Percentiles rank a stretch among this genome's conserved stretches.
phyloP scores from a whole-genome alignment of 2,113 vertebrate genomes.

The Campylorhamphus procurvoides region DNA sequence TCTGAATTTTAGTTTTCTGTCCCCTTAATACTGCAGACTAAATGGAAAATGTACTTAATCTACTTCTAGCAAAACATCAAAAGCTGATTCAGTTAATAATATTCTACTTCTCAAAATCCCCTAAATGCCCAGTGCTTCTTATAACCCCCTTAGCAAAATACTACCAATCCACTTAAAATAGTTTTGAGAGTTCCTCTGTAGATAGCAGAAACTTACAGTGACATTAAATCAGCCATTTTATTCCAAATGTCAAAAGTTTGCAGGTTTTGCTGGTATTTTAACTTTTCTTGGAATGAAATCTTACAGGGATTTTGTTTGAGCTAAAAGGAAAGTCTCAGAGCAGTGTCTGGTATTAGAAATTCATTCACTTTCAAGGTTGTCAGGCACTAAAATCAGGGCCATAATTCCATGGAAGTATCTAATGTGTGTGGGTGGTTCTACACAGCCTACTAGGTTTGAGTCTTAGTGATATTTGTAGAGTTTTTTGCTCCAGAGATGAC shows the following conservation, averaged over 20 bases:
- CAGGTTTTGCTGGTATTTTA: conserved; percentile 10
- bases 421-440: background rate
- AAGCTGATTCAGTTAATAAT: conserved; percentile 40
- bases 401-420: conserved; percentile 1
- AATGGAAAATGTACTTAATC: background rate
- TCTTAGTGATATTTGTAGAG: background rate
- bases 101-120: conserved; percentile 8
- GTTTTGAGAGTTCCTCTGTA: conserved; percentile 51
- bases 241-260: background rate
- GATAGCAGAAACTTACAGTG: background rate
- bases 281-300: background rate
- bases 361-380: background rate
- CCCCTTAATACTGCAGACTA: background rate
- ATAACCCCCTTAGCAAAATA: background rate
- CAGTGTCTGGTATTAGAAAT: background rate
- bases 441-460: background rate
- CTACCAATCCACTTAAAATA: conserved; percentile 16
- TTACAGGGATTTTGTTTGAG: background rate
- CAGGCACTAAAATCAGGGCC: background rate
- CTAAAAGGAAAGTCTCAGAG: background rate
- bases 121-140: background rate
- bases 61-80: conserved; percentile 35
- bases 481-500: background rate
- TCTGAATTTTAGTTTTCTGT: background rate
- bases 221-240: conserved; percentile 43